Base-by-base conservation (phyloP, 1,140 invertebrate genomes). In the Heliconius congener region DNA sequence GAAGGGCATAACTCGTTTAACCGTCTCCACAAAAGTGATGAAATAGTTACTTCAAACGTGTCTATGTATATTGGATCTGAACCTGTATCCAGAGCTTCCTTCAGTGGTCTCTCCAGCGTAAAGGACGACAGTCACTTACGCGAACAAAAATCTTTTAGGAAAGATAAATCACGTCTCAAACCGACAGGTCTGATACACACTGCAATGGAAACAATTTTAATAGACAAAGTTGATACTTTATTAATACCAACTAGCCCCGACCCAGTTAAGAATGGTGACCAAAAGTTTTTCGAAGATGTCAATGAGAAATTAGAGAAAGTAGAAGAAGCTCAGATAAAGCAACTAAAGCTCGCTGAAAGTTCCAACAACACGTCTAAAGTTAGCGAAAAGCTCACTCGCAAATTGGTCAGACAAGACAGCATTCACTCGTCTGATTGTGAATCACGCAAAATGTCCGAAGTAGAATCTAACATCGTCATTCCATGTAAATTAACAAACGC, bases 151-250 rank as follows among this genome's bases (percentile, higher is more conserved):
- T 82, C 81, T 34, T 77, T 81, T 27, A 89, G 82, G 75, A 89
- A 86, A 85, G 85, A 93, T 27, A 91, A 88, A 80, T 73, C 84
- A 71, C 74, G 78, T 30, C 77, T 92, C 1, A 92, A 92, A 71
- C 86, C 91, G 8, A 82, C 90, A 9, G 90, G 92, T 13, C 82
- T 95, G 70, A 81, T 95, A 55, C 91, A 92, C 27, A 95, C 94
- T 39, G 95, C 95, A 27, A 95, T 95, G 88, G 92, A 95, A 83
- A 95, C 95, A 50, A 95, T 95, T 57, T 85, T 95, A 19, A 90
- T 95, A 66, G 95, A 95, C 74, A 95, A 92, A 86, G 93, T 95
- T 6, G 89, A 91, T 76, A 88, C 88, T 50, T 81, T 94, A 23
- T 84, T 93, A 39, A 81, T 93, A 81, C 91, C 92, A 8, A 88